Evolutionary conservation across 2,797 vertebrate genomes (phyloP), one percentile per base, ranked within the genome.

Genomic region (Chaunax sp.): DNA sequence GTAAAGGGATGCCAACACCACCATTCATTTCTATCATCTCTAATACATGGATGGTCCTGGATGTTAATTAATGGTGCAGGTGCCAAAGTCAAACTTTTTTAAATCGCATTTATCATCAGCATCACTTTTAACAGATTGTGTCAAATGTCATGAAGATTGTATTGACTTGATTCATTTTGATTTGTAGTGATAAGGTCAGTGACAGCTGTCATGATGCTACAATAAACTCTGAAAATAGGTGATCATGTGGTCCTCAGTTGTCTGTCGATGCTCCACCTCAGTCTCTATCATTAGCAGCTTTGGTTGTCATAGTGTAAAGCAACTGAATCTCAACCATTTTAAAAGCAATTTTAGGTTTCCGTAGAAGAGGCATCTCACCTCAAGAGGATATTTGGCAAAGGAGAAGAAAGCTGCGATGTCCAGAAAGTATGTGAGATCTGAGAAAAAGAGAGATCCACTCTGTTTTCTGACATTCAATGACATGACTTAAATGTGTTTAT

Each of bases 401-500:
- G n/a, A n/a, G n/a, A n/a, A n/a, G n/a, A n/a, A n/a, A n/a, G n/a
- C n/a, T n/a, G n/a, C n/a, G n/a, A 30, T 30, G 28, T 30, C 28
- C 28, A 30, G 33, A n/a, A n/a, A n/a, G n/a, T n/a, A n/a, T n/a
- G n/a, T n/a, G n/a, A n/a, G n/a, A n/a, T n/a, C n/a, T n/a, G n/a
- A n/a, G 9, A 20, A 20, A 49, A 55, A 64, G 28, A 56, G 8
- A 77, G 67, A 57, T 63, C 3, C 54, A 78, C 62, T 33, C 72
- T 12, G 40, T 55, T 22, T 22, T 82, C 41, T 72, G 72, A 87
- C 76, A 89, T 81, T 78, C 64, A 77, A 55, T 82, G 83, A 89
- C 88, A 89, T 90, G 30, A 87, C 82, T 75, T 81, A 81, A 69
- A 80, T 43, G 56, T 76, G 58, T 94, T 94, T 94, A 94, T 93